Conservation (phyloP, 2,797 vertebrate species). For the Syndactyla subalaris region DNA sequence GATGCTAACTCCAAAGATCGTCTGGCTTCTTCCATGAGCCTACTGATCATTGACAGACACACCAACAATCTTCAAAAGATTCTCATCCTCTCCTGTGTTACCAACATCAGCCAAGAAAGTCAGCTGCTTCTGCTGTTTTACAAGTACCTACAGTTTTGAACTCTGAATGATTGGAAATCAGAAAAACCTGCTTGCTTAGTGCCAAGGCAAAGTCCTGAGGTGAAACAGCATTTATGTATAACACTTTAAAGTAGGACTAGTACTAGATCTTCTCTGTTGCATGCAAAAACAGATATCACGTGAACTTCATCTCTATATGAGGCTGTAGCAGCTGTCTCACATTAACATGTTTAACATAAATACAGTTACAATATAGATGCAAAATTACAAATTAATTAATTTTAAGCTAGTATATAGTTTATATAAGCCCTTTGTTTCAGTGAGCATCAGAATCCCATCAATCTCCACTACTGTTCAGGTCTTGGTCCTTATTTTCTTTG, state of each 20-base stretch:
- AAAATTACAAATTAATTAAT: constrained; percentile 22
- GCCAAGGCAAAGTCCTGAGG: background rate
- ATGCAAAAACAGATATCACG: background rate
- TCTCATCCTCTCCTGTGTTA: background rate
- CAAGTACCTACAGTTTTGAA: background rate
- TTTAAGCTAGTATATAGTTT: constrained; percentile 4
- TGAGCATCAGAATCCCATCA: background rate
- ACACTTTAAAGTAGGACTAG: background rate
- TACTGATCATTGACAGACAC: background rate
- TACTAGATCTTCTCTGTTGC: background rate
- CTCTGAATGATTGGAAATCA: background rate
- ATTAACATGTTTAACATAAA: constrained; percentile 35
- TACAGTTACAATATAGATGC: background rate
- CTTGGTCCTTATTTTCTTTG: constrained; percentile 7
- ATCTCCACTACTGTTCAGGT: constrained; percentile 13
- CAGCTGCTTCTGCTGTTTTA: background rate
- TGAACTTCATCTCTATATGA: background rate
- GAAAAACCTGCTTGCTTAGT: background rate
- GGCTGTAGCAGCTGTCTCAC: constrained; percentile 33
- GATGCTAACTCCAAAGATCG: background rate
- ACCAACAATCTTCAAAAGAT: background rate
- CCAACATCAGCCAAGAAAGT: background rate
- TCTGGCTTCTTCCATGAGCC: background rate
- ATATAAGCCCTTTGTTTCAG: background rate
- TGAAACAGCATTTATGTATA: background rate